Evolutionary conservation across 2,113 vertebrate species (phyloP).

Genomic region (Anser cygnoides): DNA sequence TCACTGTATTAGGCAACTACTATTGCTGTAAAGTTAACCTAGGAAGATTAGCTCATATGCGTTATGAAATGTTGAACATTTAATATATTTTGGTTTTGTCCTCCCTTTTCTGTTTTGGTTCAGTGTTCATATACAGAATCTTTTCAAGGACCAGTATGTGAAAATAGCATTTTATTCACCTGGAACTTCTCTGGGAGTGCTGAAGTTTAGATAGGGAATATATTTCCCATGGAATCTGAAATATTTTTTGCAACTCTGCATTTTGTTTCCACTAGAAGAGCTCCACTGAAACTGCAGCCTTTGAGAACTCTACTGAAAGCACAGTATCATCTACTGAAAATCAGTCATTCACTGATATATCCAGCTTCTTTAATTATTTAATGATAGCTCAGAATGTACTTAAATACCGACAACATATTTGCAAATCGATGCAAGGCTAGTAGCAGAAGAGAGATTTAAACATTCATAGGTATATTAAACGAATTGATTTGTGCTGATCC

Average conservation of each 20-base stretch:
- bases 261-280: neutral
- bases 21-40: neutral
- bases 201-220: neutral
- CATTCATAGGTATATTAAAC: neutral
- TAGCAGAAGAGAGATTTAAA: neutral
- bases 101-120: neutral
- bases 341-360: neutral
- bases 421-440: neutral
- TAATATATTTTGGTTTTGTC: neutral
- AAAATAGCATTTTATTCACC: neutral
- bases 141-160: neutral
- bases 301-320: neutral
- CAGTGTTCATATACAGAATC: neutral
- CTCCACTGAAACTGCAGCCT: neutral
- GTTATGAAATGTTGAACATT: neutral
- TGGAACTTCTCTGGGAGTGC: neutral
- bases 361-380: neutral
- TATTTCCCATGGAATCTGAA: neutral
- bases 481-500: neutral
- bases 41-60: neutral
- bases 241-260: neutral
- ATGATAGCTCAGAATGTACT: neutral
- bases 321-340: neutral
- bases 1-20: neutral
- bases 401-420: neutral